Conservation (phyloP, 2,888 invertebrate species). For the Ophraella communa region DNA sequence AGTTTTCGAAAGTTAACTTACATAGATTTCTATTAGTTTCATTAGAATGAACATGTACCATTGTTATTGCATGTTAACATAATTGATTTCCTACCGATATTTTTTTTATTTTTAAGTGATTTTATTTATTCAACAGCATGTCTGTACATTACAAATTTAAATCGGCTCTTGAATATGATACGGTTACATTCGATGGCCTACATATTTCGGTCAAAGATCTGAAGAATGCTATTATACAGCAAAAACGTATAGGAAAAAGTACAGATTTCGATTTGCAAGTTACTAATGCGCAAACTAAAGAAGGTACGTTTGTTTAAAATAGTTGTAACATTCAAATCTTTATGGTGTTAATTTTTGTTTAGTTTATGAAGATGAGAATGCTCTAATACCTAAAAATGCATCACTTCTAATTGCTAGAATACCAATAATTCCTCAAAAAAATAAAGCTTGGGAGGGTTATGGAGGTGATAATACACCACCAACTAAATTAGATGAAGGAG, state of each 20-base stretch:
- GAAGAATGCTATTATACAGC: constrained; percentile 92
- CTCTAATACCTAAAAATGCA: constrained; percentile 95
- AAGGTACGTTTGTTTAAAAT: constrained; percentile 71
- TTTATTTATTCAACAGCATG: constrained; percentile 62
- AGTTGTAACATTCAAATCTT: background rate
- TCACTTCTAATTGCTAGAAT: constrained; percentile 94
- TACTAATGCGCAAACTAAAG: constrained; percentile 95
- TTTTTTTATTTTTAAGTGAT: background rate
- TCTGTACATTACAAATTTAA: constrained; percentile 99
- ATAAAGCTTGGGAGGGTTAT: constrained; percentile 70
- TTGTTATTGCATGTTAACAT: constrained; percentile 5
- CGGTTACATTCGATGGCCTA: constrained; percentile 95
- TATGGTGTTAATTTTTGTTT: constrained; percentile 53
- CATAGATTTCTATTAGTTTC: background rate
- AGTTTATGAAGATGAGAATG: constrained; percentile 92
- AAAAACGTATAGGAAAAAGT: constrained; percentile 92
- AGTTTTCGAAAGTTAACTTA: constrained; percentile 14
- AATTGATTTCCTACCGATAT: constrained; percentile 14
- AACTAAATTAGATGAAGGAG: constrained; percentile 55
- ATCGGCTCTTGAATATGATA: constrained; percentile 94
- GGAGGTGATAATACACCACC: constrained; percentile 61
- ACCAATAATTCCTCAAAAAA: constrained; percentile 81
- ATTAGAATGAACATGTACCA: constrained; percentile 1
- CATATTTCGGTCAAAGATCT: constrained; percentile 95
- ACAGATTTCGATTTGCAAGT: constrained; percentile 96